Base-by-base conservation (phyloP, 2,797 vertebrate species). In the Triplophysa bombifrons region DNA sequence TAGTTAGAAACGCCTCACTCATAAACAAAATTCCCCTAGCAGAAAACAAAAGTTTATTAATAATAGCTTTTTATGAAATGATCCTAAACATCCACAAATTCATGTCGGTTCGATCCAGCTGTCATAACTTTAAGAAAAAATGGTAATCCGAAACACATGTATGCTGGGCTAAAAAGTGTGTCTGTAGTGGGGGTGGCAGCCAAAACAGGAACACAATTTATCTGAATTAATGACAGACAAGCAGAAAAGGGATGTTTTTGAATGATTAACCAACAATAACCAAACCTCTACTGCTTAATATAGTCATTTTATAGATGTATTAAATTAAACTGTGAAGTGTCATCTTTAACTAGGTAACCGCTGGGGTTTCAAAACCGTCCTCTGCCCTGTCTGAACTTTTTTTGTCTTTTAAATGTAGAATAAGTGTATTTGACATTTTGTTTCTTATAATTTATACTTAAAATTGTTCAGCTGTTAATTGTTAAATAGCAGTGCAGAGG, bases 71-170 rank as follows among this genome's bases (percentile, higher is more conserved):
- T 74, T 71, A 67, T 78, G 51, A 69, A 78, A 81, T 66, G 50
- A 63, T 82, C 60, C 27, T 10, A 69, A 75, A 75, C 71, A 80
- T 76, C 69, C 65, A 72, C 72, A 75, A 80, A 85, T 82, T 41
- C 70, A 63, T 74, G 71, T 66, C 51, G 22, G n/a, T 82, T 67
- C 65, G 41, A 56, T 77, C 77, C 80, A 85, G 80, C 73, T 82
- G 76, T 82, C 72, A 25, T 66, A 80, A 76, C 74, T 73, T 66
- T 64, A 73, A 46, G 65, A 63, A 48, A 53, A 11, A 74, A 67
- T 53, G 53, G 41, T 67, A 84, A 84, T 76, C 68, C 19, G 63
- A 84, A 84, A 80, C 76, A 76, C 76, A 84, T 82, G 83, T 82
- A 75, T 20, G 34, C 61, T 48, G 66, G 74, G 50, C 66, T 64